phyloP scores from a whole-genome alignment of 2,113 vertebrate species.

The Clarias magur region DNA sequence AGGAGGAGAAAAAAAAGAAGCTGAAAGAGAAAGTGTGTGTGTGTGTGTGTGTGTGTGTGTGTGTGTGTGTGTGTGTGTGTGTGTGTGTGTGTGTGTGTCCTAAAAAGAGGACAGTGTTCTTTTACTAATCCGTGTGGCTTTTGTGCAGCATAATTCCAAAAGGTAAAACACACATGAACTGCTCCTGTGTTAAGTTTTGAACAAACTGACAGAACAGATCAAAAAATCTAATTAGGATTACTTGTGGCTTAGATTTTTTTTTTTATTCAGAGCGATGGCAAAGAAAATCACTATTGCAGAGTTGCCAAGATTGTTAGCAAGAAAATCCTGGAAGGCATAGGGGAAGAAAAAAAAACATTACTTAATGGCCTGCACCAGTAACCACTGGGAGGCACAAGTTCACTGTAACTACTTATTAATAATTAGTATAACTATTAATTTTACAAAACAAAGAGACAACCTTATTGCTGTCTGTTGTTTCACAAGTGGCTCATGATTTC shows the following conservation, averaged over 20 bases:
- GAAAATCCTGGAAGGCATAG: neutral
- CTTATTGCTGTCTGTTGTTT: neutral
- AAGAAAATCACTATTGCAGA: neutral
- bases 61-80: conserved; percentile 4
- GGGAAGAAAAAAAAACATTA: neutral
- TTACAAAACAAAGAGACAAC: neutral
- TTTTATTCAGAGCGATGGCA: neutral
- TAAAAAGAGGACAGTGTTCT: conserved; percentile 30
- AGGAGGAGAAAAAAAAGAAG: conserved; percentile 13
- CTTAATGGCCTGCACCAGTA: neutral
- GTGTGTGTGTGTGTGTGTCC: neutral
- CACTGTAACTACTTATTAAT: neutral
- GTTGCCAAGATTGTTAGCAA: neutral
- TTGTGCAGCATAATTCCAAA: conserved; percentile 34
- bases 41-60: neutral
- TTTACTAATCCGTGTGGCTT: conserved; percentile 31
- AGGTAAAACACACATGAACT: conserved; percentile 26
- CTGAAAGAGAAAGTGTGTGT: conserved; percentile 6
- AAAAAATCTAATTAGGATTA: conserved; percentile 22
- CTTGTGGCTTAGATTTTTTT: neutral
- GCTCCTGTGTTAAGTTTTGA: conserved; percentile 23
- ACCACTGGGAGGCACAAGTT: neutral
- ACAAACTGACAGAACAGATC: neutral
- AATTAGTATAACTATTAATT: neutral
- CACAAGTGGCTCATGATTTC: neutral